These are phyloP conservation scores for Xiphydria camelus DNA, from an alignment of 2,888 invertebrate genomes.

Conservation along the genomic window DNA sequence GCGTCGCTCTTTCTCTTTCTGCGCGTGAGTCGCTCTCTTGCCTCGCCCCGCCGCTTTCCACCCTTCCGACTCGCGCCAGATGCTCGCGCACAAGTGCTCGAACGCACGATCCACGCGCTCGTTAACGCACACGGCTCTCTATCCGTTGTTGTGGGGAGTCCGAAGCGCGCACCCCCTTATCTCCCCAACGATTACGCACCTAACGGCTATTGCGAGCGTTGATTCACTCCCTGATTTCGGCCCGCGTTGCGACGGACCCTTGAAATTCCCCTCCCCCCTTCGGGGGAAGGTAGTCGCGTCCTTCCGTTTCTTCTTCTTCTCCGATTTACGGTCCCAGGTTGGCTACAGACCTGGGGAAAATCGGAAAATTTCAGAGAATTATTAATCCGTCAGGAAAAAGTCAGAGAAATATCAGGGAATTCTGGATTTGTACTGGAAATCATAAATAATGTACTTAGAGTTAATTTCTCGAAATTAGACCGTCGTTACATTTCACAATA, in stretches of 20 bases:
- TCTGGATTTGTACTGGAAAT: too few species aligned
- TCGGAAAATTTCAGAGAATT: too few species aligned
- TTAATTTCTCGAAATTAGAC: too few species aligned
- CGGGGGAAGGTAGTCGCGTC: too few species aligned
- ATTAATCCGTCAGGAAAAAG: too few species aligned
- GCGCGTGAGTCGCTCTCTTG: background rate
- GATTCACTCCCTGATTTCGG: slow-evolving; percentile 21
- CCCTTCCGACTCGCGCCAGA: slow-evolving; percentile 39
- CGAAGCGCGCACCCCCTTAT: slow-evolving; percentile 14
- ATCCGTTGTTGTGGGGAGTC: slow-evolving; percentile 11
- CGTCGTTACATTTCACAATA: too few species aligned
- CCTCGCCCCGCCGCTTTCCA: background rate
- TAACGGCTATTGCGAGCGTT: slow-evolving; percentile 23
- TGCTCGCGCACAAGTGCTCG: slow-evolving; percentile 23
- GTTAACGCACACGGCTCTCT: background rate
- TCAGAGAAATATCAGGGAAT: too few species aligned
- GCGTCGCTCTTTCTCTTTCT: background rate
- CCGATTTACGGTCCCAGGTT: too few species aligned
- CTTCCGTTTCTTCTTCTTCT: too few species aligned
- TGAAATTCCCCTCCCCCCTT: too few species aligned
- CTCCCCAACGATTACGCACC: slow-evolving; percentile 14
- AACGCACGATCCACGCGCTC: slow-evolving; percentile 9
- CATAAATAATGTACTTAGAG: too few species aligned
- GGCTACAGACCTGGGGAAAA: too few species aligned
- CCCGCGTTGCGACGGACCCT: background rate